Percentiles rank a stretch among this genome's conserved stretches.
phyloP scores from a whole-genome alignment of 2,113 vertebrate species.

The Charina bottae region DNA sequence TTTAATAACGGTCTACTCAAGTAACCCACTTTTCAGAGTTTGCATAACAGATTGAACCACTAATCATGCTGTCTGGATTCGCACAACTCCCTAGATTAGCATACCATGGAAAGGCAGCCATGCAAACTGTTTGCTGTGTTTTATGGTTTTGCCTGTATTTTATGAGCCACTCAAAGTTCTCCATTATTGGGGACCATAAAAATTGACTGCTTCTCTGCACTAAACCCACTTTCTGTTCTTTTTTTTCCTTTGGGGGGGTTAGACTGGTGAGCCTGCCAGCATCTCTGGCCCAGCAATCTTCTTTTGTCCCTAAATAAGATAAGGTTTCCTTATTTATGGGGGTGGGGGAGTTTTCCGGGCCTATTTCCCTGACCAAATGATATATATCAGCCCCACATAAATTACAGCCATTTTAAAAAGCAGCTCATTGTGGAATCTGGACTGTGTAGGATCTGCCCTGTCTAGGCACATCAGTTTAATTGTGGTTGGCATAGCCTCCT shows the following conservation, averaged over 20 bases:
- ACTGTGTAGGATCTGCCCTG: too few relatives aligned
- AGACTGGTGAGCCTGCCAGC: neutral
- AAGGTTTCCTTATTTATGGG: neutral
- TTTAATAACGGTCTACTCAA: neutral
- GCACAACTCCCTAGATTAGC: neutral
- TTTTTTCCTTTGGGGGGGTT: neutral
- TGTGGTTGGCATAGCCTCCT: neutral
- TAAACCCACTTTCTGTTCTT: neutral
- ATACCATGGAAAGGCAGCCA: neutral
- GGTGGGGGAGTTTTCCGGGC: neutral
- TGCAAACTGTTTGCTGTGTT: neutral
- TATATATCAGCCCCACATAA: neutral
- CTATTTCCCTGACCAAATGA: neutral
- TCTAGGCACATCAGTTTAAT: neutral
- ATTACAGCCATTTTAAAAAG: neutral
- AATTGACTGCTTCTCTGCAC: neutral
- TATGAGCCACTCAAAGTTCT: neutral
- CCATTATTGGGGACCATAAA: neutral
- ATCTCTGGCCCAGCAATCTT: neutral
- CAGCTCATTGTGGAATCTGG: neutral
- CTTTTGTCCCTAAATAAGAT: neutral
- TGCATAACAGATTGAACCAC: neutral
- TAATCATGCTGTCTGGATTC: neutral
- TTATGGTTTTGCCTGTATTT: neutral
- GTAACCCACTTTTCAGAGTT: neutral